A percentile compares a stretch with the other conserved stretches of the same genome.
Conservation (phyloP, 2,797 vertebrate genomes). For the Eulemur rubriventer region DNA sequence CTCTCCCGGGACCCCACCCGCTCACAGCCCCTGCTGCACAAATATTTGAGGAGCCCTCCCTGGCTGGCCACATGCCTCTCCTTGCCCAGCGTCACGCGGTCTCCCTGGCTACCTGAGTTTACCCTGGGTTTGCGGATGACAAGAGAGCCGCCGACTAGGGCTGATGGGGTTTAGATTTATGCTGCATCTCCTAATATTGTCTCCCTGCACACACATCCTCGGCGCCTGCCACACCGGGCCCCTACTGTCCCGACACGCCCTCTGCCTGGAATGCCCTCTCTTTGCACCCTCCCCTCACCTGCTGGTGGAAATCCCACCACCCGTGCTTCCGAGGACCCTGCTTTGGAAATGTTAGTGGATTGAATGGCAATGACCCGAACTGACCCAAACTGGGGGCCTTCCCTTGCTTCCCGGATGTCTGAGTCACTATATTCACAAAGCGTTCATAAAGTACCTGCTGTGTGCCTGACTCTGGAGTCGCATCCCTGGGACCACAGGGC, state of each 20-base stretch:
- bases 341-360: background rate
- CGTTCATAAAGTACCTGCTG: background rate
- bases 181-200: background rate
- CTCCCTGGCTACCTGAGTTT: constrained; percentile 38
- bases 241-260: accelerated
- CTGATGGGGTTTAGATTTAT: background rate
- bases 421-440: background rate
- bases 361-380: background rate
- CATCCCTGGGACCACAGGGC: background rate
- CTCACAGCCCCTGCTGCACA: background rate
- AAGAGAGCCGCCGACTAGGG: background rate
- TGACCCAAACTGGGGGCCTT: background rate
- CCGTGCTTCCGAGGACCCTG: background rate
- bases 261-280: background rate
- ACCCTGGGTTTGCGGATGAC: background rate
- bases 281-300: background rate
- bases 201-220: background rate
- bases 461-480: background rate
- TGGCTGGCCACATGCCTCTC: background rate
- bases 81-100: background rate
- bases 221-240: background rate
- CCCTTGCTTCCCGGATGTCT: background rate
- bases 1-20: background rate
- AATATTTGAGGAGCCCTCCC: constrained; percentile 25
- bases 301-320: background rate